These are phyloP conservation scores for Camarhynchus parvulus DNA, from an alignment of 2,113 vertebrate genomes.

Conservation along the genomic window DNA sequence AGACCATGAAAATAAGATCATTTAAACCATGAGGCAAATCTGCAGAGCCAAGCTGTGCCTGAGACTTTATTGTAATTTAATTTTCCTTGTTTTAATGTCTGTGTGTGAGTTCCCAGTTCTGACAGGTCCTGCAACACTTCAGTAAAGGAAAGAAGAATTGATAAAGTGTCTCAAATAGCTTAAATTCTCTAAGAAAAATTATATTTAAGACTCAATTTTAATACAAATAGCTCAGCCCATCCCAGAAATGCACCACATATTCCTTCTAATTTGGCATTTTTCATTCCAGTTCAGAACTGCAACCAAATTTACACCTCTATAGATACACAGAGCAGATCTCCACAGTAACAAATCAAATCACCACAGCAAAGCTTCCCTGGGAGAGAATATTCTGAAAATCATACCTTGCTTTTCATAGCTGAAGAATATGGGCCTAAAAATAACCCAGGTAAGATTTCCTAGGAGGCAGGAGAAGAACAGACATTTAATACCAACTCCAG, in stretches of 20 bases:
- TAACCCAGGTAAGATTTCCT: slow-evolving; percentile 98
- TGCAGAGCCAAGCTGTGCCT: background rate
- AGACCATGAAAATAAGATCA: background rate
- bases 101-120: fast-evolving
- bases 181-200: background rate
- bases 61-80: background rate
- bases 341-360: background rate
- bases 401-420: slow-evolving; percentile 99
- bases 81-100: background rate
- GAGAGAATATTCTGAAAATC: background rate
- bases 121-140: background rate
- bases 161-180: background rate
- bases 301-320: background rate
- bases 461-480: background rate
- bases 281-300: background rate
- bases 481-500: background rate
- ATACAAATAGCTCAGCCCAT: background rate
- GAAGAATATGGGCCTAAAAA: slow-evolving; percentile 98
- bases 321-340: background rate
- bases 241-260: background rate
- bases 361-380: background rate
- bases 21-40: background rate
- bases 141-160: background rate
- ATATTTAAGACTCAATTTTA: background rate
- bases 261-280: background rate